These are phyloP conservation scores for Eulemur coronatus DNA, from an alignment of 2,797 vertebrate genomes.

Conservation along the genomic window DNA sequence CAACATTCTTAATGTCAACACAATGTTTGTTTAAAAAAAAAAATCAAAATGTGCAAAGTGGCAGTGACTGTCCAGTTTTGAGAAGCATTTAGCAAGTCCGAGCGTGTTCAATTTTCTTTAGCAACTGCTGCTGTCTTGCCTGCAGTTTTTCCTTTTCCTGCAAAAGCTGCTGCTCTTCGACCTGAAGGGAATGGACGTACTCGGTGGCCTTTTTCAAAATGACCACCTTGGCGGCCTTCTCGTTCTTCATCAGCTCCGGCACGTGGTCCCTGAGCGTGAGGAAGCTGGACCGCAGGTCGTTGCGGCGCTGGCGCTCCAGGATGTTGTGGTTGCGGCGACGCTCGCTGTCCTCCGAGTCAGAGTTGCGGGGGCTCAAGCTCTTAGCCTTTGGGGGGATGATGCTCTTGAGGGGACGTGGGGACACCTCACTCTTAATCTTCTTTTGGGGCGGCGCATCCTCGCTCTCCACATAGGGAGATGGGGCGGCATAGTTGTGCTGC, in stretches of 20 bases:
- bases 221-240: slow-evolving; percentile 98
- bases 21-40: slow-evolving; percentile 82
- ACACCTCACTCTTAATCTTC: slow-evolving; percentile 88
- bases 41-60: slow-evolving; percentile 99
- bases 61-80: slow-evolving; percentile 94
- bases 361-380: slow-evolving; percentile 89
- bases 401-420: slow-evolving; percentile 85
- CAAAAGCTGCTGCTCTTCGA: slow-evolving; percentile 91
- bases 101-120: slow-evolving; percentile 92
- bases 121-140: slow-evolving; percentile 92
- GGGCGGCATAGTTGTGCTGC: slow-evolving; percentile 98
- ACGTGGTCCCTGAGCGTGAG: slow-evolving; percentile 96
- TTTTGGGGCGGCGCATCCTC: slow-evolving; percentile 93
- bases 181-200: slow-evolving; percentile 93
- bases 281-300: slow-evolving; percentile 98
- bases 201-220: slow-evolving; percentile 99
- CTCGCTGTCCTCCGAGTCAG: slow-evolving; percentile 98
- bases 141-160: slow-evolving; percentile 95
- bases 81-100: slow-evolving; percentile 93
- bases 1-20: slow-evolving; percentile 99
- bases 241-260: slow-evolving; percentile 96
- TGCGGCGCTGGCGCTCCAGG: slow-evolving; percentile 96
- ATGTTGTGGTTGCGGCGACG: slow-evolving; percentile 98
- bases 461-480: slow-evolving; percentile 92
- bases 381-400: slow-evolving; percentile 84